Base-by-base conservation (phyloP, 1,140 invertebrate genomes). In the Triops cancriformis region DNA sequence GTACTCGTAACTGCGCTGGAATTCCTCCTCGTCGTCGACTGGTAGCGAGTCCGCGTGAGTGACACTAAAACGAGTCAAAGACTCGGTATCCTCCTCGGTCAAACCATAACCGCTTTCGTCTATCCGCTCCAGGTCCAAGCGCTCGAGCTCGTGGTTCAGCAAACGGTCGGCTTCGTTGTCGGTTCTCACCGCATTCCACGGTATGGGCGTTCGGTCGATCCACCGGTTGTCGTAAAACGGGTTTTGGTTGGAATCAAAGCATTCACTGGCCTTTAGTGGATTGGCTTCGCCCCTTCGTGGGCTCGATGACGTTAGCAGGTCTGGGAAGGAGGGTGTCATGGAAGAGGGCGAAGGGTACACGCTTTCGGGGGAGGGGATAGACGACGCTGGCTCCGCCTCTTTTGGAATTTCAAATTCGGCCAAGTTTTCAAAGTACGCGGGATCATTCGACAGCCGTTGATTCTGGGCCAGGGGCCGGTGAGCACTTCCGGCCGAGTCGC, bases 1-100 rank as follows among this genome's bases (percentile, higher is more conserved):
- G 42, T 78, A 78, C 9, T 31, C 77, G 72, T 78, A 78, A 26
- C 77, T 31, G 6, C 77, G 77, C 4, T 78, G 77, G 42, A 78
- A 78, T n/a, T 78, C 77, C n/a, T 73, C 77, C 26, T 78, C 73
- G 45, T 43, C 43, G 0, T 78, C 77, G n/a, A 28, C 42, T 9
- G 43, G 64, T 27, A 42, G 18, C 5, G 51, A 64, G 10, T 64
- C 51, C 23, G 51, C 5, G 23, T 18, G 51, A 64, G 14, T 18
- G 1, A 18, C 51, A 4, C 23, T 23, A 64, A 64, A 64, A 10
- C 23, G 4, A 64, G 51, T 14, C 18, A 64, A 64, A 23, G 23
- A 64, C 14, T 64, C 51, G 51, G 14, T 18, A n/a, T 64, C 51
- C 1, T 64, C 51, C 51, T 64, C 51, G 23, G 51, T 10, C 51